These are phyloP conservation scores for Taenaris catops DNA, from an alignment of 2,888 invertebrate species.

Conservation along the genomic window DNA sequence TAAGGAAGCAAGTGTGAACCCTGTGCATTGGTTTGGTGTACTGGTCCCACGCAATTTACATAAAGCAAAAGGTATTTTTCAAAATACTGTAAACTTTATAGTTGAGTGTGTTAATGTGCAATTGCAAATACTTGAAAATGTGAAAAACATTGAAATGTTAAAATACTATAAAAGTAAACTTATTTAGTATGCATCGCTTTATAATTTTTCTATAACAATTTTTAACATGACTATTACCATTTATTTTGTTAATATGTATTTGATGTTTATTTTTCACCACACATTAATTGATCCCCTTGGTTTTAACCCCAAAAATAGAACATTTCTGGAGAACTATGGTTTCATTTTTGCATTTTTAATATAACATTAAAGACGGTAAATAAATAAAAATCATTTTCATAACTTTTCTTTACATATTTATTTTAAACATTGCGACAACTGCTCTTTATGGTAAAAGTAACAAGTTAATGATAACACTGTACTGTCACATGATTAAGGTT, in stretches of 20 bases:
- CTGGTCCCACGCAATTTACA: conserved; percentile 89
- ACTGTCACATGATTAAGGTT: conserved; percentile 18
- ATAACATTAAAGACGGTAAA: too few relatives aligned
- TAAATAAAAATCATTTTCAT: too few relatives aligned
- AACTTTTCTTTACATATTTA: conserved; percentile 3
- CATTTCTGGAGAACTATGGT: too few relatives aligned
- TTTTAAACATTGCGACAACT: conserved; percentile 17
- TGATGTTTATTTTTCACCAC: too few relatives aligned
- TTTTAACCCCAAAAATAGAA: too few relatives aligned
- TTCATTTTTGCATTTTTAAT: too few relatives aligned
- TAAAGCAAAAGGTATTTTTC: conserved; percentile 86
- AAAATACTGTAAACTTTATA: conserved; percentile 82
- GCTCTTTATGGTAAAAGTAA: conserved; percentile 15
- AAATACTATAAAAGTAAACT: conserved; percentile 37
- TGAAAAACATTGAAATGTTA: conserved; percentile 43
- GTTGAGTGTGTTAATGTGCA: conserved; percentile 86
- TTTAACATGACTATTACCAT: too few relatives aligned
- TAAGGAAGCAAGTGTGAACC: conserved; percentile 72
- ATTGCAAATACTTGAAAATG: conserved; percentile 69
- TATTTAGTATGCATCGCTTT: too few relatives aligned
- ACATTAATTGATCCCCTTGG: too few relatives aligned
- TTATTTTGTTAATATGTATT: too few relatives aligned
- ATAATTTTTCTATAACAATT: too few relatives aligned
- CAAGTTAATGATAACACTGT: conserved; percentile 16
- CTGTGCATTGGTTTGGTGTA: conserved; percentile 93